These are phyloP conservation scores for Spea multiplicata DNA, from an alignment of 2,113 vertebrate genomes.

Conservation along the genomic window DNA sequence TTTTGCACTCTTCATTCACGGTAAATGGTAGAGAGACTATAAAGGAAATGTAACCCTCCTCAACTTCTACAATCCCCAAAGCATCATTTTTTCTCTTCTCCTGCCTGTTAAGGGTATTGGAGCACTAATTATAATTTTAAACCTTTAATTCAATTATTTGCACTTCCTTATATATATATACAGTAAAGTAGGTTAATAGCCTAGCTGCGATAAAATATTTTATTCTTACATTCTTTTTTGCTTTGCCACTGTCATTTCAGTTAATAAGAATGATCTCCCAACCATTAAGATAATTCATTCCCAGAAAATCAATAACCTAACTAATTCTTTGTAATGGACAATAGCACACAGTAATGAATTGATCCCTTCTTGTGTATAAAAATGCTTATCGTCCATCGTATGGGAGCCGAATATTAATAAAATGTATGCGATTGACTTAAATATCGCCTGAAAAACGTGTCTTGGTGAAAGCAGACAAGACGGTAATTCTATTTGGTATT, in stretches of 20 bases:
- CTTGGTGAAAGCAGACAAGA: conserved; percentile 19
- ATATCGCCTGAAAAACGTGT: conserved; percentile 22
- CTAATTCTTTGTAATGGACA: conserved; percentile 43
- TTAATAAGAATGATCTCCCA: conserved; percentile 41
- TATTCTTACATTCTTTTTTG: conserved; percentile 3
- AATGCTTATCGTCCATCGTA: conserved; percentile 35
- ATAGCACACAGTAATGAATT: conserved; percentile 44
- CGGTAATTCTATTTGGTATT: conserved; percentile 15
- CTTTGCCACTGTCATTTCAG: conserved; percentile 20
- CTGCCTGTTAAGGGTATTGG: too few species aligned
- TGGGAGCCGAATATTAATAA: conserved; percentile 38
- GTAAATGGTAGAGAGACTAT: too few species aligned
- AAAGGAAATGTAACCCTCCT: too few species aligned
- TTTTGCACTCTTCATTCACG: too few species aligned
- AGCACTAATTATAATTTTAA: too few species aligned
- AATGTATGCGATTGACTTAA: conserved; percentile 31
- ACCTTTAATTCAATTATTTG: too few species aligned
- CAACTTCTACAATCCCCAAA: too few species aligned
- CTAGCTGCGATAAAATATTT: background rate
- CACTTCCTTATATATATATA: too few species aligned
- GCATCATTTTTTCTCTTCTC: too few species aligned
- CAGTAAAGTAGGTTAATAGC: background rate
- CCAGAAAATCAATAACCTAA: conserved; percentile 35
- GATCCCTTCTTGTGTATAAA: conserved; percentile 41
- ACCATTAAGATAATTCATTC: conserved; percentile 46